phyloP scores from a whole-genome alignment of 1,140 invertebrate genomes.

The Philopotamus ludificatus region DNA sequence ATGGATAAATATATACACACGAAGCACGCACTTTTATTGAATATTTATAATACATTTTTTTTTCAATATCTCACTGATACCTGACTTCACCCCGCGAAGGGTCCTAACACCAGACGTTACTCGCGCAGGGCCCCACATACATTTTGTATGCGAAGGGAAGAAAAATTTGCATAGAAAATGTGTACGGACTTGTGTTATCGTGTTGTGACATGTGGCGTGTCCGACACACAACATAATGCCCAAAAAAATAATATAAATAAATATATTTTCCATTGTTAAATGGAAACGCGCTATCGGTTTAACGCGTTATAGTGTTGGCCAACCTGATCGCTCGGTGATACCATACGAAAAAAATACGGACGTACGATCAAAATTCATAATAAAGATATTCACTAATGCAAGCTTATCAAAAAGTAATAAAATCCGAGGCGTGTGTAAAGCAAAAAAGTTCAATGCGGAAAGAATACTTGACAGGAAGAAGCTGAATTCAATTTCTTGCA shows the following conservation, averaged over 20 bases:
- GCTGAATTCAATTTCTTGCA: neutral
- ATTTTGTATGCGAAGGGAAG: constrained; percentile 4
- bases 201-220: constrained; percentile 23
- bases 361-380: too few species aligned
- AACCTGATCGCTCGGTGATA: too few species aligned
- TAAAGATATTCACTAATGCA: too few species aligned
- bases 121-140: neutral
- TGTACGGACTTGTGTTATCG: constrained; percentile 25
- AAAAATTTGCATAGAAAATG: constrained; percentile 28
- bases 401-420: too few species aligned
- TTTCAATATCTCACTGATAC: neutral
- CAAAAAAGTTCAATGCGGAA: neutral
- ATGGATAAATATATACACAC: neutral
- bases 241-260: too few species aligned
- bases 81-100: neutral
- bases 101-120: constrained; percentile 6
- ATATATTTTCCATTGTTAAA: too few species aligned
- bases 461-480: neutral
- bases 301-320: too few species aligned
- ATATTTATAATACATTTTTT: neutral
- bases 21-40: neutral
- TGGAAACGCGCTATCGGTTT: too few species aligned
- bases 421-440: too few species aligned
- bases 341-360: too few species aligned
- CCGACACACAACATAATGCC: too few species aligned